These are phyloP conservation scores for Epinotia bilunana DNA, from an alignment of 2,888 invertebrate species.

Conservation along the genomic window DNA sequence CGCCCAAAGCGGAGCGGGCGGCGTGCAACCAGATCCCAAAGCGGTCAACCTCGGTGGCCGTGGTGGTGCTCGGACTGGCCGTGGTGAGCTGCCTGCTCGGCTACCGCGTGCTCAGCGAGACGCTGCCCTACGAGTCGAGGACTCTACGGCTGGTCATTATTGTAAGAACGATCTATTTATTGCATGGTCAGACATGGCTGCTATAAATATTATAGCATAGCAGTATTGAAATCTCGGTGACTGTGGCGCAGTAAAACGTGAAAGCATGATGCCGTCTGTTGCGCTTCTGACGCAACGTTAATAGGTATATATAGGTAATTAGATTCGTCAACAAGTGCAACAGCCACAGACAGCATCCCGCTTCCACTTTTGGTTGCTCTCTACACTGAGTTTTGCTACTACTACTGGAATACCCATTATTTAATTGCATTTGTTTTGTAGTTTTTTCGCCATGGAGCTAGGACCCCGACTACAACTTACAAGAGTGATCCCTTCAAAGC, in stretches of 20 bases:
- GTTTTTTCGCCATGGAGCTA: conserved; percentile 93
- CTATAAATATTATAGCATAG: background rate
- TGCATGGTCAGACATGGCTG: background rate
- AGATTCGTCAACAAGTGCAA: too few relatives aligned
- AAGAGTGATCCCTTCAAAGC: conserved; percentile 91
- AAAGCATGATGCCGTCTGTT: too few relatives aligned
- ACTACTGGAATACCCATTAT: background rate
- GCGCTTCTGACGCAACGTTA: too few relatives aligned
- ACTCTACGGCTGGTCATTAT: conserved; percentile 74
- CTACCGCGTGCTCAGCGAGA: conserved; percentile 78
- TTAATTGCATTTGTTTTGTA: conserved; percentile 61
- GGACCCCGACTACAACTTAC: conserved; percentile 90
- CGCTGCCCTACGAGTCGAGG: conserved; percentile 77
- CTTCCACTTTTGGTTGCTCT: too few relatives aligned
- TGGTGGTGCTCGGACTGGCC: conserved; percentile 75
- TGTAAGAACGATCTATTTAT: conserved; percentile 62
- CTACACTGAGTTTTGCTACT: too few relatives aligned
- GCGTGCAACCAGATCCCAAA: conserved; percentile 70
- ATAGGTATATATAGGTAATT: too few relatives aligned
- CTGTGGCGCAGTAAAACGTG: background rate
- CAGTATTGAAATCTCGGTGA: background rate
- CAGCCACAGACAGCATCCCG: too few relatives aligned
- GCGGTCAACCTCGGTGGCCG: conserved; percentile 71
- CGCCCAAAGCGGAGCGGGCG: conserved; percentile 58
- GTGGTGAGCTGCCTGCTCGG: conserved; percentile 79